Evolutionary conservation across 2,797 vertebrate species (phyloP), one percentile per base, ranked within the genome.

Genomic region (Paratrypauchen microcephalus): DNA sequence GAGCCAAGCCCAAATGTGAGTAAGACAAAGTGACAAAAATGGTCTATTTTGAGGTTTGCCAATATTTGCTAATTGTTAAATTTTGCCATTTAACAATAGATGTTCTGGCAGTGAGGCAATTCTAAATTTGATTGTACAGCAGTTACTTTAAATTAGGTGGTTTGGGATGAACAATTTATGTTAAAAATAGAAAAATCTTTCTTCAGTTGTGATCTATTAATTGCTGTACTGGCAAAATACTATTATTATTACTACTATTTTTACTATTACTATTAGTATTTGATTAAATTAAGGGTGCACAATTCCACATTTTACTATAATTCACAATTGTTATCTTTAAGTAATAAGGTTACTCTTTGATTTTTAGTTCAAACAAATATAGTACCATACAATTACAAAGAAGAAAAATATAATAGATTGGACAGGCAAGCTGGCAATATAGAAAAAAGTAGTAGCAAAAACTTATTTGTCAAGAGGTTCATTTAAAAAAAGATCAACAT

Each of bases 1-100:
- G 97, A 99, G 88, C 94, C 96, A 16, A 98, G 97, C 87, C 90
- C 95, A 71, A 98, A 98, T 0, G 96, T 98, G 90, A 90, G 52
- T 55, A 21, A 21, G 2, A 23, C 50, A n/a, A 23, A 54, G 2
- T 11, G 7, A 23, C 21, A 55, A 55, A 21, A 55, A 55, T 55
- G 21, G 24, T 55, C 52, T 55, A 55, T 55, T 55, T 55, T 23
- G 8, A 54, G 52, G 21, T 19, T 8, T 7, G 50, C n/a, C n/a
- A 21, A 21, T 21, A 8, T 21, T 41, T 41, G 39, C 39, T 41
- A 41, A 41, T 41, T 13, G 39, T 4, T 41, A 41, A 41, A 13
- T 41, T 41, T 41, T 41, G 11, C n/a, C 50, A 52, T 21, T 50
- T 50, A 50, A 50, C 19, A 50, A 9, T 8, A n/a, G 5, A 1